Conservation (phyloP, 1,140 invertebrate species). For the Pogonomyrmex californicus region DNA sequence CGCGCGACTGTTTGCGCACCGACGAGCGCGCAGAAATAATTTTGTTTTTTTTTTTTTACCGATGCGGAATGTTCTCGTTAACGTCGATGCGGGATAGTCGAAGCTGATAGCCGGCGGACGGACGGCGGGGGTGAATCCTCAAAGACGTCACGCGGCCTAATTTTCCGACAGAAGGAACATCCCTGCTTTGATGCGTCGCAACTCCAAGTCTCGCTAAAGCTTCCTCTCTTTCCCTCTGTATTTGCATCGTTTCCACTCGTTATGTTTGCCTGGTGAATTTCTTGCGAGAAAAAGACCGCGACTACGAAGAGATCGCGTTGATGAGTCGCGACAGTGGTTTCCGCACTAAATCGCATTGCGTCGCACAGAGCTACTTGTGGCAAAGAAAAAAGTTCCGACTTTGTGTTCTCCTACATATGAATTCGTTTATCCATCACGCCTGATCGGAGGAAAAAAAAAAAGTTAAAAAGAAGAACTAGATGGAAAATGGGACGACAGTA, state of each 20-base stretch:
- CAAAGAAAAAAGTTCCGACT: slow-evolving; percentile 39
- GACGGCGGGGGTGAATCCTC: neutral
- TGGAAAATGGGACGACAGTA: slow-evolving; percentile 41
- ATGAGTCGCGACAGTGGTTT: slow-evolving; percentile 25
- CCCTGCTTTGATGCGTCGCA: slow-evolving; percentile 50
- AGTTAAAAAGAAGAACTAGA: neutral
- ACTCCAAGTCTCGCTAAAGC: slow-evolving; percentile 64
- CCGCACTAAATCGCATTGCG: neutral
- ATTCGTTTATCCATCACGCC: slow-evolving; percentile 25
- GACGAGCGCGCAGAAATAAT: slow-evolving; percentile 50
- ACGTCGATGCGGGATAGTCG: slow-evolving; percentile 28
- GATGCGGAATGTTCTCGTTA: slow-evolving; percentile 59
- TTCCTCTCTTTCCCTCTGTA: slow-evolving; percentile 11
- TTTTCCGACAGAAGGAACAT: slow-evolving; percentile 67
- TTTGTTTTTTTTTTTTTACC: slow-evolving; percentile 44
- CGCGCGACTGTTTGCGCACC: slow-evolving; percentile 30
- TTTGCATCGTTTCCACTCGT: slow-evolving; percentile 14
- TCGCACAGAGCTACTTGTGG: neutral
- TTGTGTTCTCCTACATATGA: slow-evolving; percentile 42
- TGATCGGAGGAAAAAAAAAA: slow-evolving; percentile 10
- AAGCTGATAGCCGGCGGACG: neutral
- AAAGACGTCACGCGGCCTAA: slow-evolving; percentile 62
- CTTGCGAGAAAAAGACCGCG: neutral
- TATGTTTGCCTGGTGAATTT: slow-evolving; percentile 35
- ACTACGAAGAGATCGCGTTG: slow-evolving; percentile 39